Base-by-base conservation (phyloP, 2,113 vertebrate genomes). In the Sarotherodon lohbergeri region DNA sequence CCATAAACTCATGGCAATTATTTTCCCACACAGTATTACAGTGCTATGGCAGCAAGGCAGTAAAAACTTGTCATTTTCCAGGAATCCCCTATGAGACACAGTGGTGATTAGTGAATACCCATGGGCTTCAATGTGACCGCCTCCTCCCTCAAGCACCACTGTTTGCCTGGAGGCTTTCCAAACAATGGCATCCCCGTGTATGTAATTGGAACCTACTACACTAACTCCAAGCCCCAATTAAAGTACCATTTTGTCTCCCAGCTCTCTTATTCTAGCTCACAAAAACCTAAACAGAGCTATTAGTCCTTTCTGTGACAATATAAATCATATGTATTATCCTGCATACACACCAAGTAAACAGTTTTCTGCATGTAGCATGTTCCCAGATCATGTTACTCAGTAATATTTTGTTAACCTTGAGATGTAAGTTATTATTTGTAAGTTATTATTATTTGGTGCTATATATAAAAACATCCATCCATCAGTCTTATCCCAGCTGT, bases 21-120 rank as follows among this genome's bases (percentile, higher is more conserved):
- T 89, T 88, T 93, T 63, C 82, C 57, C 80, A 85, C 80, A 66
- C 22, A 52, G 80, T 59, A 59, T 86, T 78, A 61, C 83, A 66
- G 56, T 57, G 76, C n/a, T 61, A 7, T 87, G 80, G 88, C 86
- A 90, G 86, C 46, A 80, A 73, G 79, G 80, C 79, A 84, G 89
- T 55, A 86, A 73, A 89, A 90, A 87, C 32, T 54, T 88, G 90
- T 88, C 84, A 86, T 82, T 91, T 83, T 85, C 32, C 89, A 73
- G 88, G 71, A 88, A 90, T 89, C 85, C 91, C 88, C 86, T 78
- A 50, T 46, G 88, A 83, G 92, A 89, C 14, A 3, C 73, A 32
- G 81, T 71, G 89, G 80, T 91, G 86, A 94, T 95, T 93, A 92
- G 80, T 81, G 84, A 91, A 88, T 82, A 81, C 91, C 88, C 92